These are phyloP conservation scores for Quadriops clusia DNA, from an alignment of 2,888 invertebrate species.

Conservation along the genomic window DNA sequence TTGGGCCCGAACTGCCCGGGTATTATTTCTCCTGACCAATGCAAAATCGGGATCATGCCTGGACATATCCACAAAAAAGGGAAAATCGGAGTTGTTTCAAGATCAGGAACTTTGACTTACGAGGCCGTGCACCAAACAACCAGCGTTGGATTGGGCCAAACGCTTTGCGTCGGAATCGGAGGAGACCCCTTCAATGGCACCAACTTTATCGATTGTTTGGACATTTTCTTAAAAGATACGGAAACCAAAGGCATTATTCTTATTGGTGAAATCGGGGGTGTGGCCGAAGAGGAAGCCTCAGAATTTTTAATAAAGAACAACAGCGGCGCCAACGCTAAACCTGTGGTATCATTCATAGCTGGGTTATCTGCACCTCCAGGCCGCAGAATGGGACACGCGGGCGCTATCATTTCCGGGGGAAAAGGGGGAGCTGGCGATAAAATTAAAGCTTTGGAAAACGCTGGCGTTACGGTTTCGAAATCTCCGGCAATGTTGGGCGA, in stretches of 20 bases:
- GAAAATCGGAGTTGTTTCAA: constrained; percentile 59
- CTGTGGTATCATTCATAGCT: constrained; percentile 95
- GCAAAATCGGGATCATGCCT: constrained; percentile 83
- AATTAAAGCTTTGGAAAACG: constrained; percentile 79
- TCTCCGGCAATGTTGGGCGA: constrained; percentile 88
- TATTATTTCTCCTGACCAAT: constrained; percentile 61
- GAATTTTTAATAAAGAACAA: constrained; percentile 71
- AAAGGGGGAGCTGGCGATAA: constrained; percentile 94
- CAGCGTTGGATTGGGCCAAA: constrained; percentile 70
- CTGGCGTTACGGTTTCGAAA: constrained; percentile 79
- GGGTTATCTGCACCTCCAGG: constrained; percentile 95
- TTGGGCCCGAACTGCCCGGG: constrained; percentile 80
- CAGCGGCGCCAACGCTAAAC: constrained; percentile 73
- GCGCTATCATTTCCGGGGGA: constrained; percentile 96
- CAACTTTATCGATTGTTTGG: constrained; percentile 94
- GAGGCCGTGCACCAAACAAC: constrained; percentile 69
- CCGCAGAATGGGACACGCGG: constrained; percentile 97
- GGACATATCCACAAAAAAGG: constrained; percentile 66
- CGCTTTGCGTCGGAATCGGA: constrained; percentile 83
- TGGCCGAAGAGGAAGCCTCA: constrained; percentile 90
- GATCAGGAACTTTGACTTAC: constrained; percentile 64
- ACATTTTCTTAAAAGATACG: constrained; percentile 83
- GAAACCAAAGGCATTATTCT: constrained; percentile 91
- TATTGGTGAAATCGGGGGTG: constrained; percentile 92
- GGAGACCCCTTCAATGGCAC: constrained; percentile 98